A percentile compares a stretch with the other conserved stretches of the same genome.
Evolutionary conservation across 2,113 vertebrate species (phyloP).

Genomic region (Pterocles gutturalis): DNA sequence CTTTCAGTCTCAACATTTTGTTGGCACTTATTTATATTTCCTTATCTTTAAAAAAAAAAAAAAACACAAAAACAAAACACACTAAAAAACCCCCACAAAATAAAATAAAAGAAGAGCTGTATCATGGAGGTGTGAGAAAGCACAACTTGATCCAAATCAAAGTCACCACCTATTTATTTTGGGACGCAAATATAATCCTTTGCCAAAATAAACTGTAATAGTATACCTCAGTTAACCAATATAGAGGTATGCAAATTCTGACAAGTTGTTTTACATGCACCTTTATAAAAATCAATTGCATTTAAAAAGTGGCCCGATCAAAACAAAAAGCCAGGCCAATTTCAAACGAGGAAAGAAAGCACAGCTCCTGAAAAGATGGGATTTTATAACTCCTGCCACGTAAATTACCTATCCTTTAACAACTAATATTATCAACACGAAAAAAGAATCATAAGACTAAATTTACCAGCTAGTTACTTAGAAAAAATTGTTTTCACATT

Average conservation of each 20-base stretch:
- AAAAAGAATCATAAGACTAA: not conserved
- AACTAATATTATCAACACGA: not conserved
- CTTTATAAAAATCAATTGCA: not conserved
- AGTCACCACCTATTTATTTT: not conserved
- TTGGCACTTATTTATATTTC: not conserved
- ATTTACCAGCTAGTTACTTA: not conserved
- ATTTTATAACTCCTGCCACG: not conserved
- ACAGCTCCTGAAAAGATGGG: not conserved
- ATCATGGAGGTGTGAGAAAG: not conserved
- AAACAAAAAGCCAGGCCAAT: too few relatives aligned
- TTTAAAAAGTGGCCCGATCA: not conserved
- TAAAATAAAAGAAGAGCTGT: not conserved
- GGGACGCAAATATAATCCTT: not conserved
- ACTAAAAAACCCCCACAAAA: too few relatives aligned
- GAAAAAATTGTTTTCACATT: not conserved
- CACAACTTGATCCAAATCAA: not conserved
- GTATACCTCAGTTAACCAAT: not conserved
- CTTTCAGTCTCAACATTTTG: not conserved
- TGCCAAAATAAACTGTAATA: not conserved
- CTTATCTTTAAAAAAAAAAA: not conserved
- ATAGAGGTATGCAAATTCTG: not conserved
- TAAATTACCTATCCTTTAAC: not conserved
- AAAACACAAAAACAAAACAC: too few relatives aligned
- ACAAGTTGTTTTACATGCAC: fast-evolving
- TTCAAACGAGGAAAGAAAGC: not conserved